These are phyloP conservation scores for Ylistrum balloti DNA, from an alignment of 1,140 invertebrate genomes.

Conservation along the genomic window DNA sequence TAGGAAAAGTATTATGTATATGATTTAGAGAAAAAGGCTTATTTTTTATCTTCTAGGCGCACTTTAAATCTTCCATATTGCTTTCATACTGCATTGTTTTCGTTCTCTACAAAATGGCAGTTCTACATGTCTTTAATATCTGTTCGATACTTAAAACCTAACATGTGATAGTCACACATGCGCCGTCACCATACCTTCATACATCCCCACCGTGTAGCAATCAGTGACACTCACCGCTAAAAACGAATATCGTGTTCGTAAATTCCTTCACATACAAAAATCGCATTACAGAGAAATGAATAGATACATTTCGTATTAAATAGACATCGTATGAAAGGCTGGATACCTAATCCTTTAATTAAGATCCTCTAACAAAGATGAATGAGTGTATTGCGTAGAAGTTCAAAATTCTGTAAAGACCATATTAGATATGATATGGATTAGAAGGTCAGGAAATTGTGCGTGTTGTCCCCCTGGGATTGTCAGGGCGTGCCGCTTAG, in stretches of 20 bases:
- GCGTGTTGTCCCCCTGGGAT: background rate
- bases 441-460: background rate
- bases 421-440: background rate
- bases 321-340: background rate
- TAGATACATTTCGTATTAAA: slow-evolving; percentile 22
- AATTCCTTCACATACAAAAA: slow-evolving; percentile 39
- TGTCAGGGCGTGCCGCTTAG: background rate
- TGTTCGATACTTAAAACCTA: background rate
- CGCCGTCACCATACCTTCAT: background rate
- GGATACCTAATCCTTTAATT: background rate
- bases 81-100: no score
- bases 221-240: background rate
- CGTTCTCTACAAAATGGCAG: no score
- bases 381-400: slow-evolving; percentile 29
- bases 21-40: no score
- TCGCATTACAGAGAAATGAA: slow-evolving; percentile 12
- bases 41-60: no score
- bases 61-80: no score
- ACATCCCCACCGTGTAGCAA: background rate
- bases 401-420: background rate
- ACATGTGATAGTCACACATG: slow-evolving; percentile 30
- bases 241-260: slow-evolving; percentile 24
- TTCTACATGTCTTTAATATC: background rate
- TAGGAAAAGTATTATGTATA: no score
- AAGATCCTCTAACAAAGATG: slow-evolving; percentile 30